Conservation (phyloP, 1,140 invertebrate genomes). For the Leptinotarsa lineolata region DNA sequence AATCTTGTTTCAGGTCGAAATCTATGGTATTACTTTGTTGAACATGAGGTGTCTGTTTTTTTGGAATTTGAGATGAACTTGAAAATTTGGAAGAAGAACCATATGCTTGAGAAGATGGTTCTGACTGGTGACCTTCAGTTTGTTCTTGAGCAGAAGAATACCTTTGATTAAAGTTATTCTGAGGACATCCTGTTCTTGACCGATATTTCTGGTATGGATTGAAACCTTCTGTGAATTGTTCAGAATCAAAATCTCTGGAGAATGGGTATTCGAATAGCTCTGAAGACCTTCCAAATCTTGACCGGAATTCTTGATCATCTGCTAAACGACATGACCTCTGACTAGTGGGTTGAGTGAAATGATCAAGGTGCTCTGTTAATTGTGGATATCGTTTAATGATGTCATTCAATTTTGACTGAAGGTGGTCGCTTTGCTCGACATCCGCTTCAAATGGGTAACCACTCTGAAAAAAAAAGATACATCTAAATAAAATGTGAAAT, state of each 20-base stretch:
- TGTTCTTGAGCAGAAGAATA: background rate
- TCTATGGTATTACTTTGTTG: conserved; percentile 78
- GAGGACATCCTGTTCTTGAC: background rate
- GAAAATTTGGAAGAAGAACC: conserved; percentile 7
- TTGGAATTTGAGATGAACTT: conserved; percentile 33
- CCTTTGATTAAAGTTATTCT: conserved; percentile 2
- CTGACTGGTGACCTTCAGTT: conserved; percentile 45
- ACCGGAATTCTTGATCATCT: conserved; percentile 46
- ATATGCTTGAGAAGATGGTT: conserved; percentile 25
- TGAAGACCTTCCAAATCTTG: conserved; percentile 49
- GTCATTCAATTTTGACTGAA: conserved; percentile 63
- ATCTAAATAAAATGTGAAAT: background rate
- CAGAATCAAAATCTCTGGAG: conserved; percentile 55
- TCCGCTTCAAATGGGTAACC: conserved; percentile 69
- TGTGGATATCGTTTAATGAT: conserved; percentile 66
- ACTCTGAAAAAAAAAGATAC: conserved; percentile 58
- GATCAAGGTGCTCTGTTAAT: conserved; percentile 63
- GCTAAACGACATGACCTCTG: conserved; percentile 34
- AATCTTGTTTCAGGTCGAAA: conserved; percentile 70
- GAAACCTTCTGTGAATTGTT: conserved; percentile 37
- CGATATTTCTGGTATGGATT: background rate
- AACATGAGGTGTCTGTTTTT: conserved; percentile 57
- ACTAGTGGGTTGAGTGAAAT: conserved; percentile 55
- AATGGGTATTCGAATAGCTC: conserved; percentile 54
- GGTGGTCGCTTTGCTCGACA: conserved; percentile 59